Conservation (phyloP, 2,797 vertebrate species). For the Paguma larvata region DNA sequence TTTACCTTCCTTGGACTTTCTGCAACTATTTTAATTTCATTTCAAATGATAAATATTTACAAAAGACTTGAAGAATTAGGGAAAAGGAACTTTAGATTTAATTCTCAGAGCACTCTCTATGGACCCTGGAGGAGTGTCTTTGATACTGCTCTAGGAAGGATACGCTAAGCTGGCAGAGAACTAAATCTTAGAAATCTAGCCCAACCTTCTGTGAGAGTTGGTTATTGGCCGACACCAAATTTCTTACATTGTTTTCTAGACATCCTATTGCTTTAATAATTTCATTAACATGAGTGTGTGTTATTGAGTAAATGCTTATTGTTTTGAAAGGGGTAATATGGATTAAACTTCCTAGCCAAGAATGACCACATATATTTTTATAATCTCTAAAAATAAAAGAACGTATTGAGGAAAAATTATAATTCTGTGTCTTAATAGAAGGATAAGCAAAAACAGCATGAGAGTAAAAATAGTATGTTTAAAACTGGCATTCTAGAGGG, state of each 20-base stretch:
- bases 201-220: not conserved
- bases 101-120: not conserved
- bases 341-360: constrained; percentile 4
- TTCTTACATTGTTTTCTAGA: constrained; percentile 32
- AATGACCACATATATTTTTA: not conserved
- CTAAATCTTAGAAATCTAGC: not conserved
- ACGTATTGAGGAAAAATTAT: not conserved
- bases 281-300: not conserved
- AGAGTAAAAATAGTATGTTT: not conserved
- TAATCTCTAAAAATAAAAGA: not conserved
- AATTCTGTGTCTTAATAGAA: not conserved
- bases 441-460: constrained; percentile 5
- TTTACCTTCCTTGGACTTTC: constrained; percentile 3
- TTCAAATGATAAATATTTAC: constrained; percentile 37
- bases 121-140: not conserved
- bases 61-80: not conserved
- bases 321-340: not conserved
- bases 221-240: not conserved
- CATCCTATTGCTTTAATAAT: constrained; percentile 7
- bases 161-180: not conserved
- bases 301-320: constrained; percentile 3
- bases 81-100: not conserved
- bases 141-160: not conserved
- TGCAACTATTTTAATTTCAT: constrained; percentile 25
- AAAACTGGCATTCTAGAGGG: not conserved